Base-by-base conservation (phyloP, 2,888 invertebrate genomes). In the Mimachlamys varia region DNA sequence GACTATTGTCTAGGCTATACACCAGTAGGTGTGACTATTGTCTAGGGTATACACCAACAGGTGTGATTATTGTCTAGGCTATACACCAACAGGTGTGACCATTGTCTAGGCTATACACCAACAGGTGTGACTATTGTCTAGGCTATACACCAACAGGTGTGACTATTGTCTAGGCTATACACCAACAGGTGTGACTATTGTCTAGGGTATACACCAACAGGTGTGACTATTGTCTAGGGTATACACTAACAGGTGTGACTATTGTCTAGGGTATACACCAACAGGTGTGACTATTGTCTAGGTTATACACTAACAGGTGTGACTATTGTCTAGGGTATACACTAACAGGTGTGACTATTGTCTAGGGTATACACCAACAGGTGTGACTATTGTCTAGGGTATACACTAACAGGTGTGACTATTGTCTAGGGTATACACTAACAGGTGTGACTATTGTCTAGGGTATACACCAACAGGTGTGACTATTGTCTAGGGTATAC, bases 111-210 rank as follows among this genome's bases (percentile, higher is more conserved):
- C 89, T 44, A 89, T 88, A 55, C 3, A 44, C 44, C n/a, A n/a
- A n/a, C n/a, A n/a, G n/a, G n/a, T 44, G 44, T 44, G 7, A 5
- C 44, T 44, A 44, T 44, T 44, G 44, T 3, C 3, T 96, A 92
- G 37, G 92, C 89, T 44, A 89, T 88, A 55, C 3, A 44, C 44
- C n/a, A n/a, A n/a, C n/a, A n/a, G n/a, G n/a, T 44, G 44, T 44
- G 7, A 5, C 44, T 44, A 44, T 44, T 44, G 44, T 3, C 3
- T 44, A 44, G 3, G n/a, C n/a, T n/a, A 91, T 96, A 96, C 92
- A 93, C 94, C 22, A 97, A 97, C 62, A 97, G 99, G 33, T 97
- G 98, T 44, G 99, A 99, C 96, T 98, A 98, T 94, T 98, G 98
- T 95, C 97, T 99, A 95, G 98, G 92, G 88, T 44, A 89, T 88